Evolutionary conservation across 2,888 invertebrate species (phyloP), one percentile per base, ranked within the genome.

Genomic region (Athrips mouffetella): DNA sequence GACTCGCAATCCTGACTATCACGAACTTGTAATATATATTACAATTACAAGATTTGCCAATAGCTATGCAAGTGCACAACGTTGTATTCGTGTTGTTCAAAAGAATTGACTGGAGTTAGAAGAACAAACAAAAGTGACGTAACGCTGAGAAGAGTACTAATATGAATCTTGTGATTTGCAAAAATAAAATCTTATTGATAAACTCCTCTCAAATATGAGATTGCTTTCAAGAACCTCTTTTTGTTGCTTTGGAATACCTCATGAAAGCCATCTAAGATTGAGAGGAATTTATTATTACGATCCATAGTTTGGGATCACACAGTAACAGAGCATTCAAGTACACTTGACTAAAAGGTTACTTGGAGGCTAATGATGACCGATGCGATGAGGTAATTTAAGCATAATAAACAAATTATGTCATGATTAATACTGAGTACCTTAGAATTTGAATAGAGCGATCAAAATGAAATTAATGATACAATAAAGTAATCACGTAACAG

Each of bases 341-440:
- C 13, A 25, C 37, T 37, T 37, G 21, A 37, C 21, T 21, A 21
- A 18, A 21, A 18, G 21, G 10, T 20, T 5, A 10, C 7, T 40
- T 13, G 10, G 25, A 23, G 15, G 40, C 15, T 40, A 25, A 40
- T 25, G 13, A 40, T 25, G 4, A 25, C 11, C 20, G 20, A 37
- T 7, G 35, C 15, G 8, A 54, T 64, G 59, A 57, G 53, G 50
- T 55, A 58, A 62, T 4, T 7, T 31, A 11, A 31, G 7, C 5
- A 50, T 50, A 49, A 47, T 42, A 55, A 50, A 51, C 49, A 50
- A 47, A 55, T 54, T 53, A 53, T 52, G 48, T 51, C 51, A 53
- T 29, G 47, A 45, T 35, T 51, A 21, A 21, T 23, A 48, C 13
- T 40, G 15, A 20, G 39, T 15, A 15, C 5, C 1, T 7, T 3